Conservation (phyloP, 2,888 invertebrate species). For the Acleris cristana region DNA sequence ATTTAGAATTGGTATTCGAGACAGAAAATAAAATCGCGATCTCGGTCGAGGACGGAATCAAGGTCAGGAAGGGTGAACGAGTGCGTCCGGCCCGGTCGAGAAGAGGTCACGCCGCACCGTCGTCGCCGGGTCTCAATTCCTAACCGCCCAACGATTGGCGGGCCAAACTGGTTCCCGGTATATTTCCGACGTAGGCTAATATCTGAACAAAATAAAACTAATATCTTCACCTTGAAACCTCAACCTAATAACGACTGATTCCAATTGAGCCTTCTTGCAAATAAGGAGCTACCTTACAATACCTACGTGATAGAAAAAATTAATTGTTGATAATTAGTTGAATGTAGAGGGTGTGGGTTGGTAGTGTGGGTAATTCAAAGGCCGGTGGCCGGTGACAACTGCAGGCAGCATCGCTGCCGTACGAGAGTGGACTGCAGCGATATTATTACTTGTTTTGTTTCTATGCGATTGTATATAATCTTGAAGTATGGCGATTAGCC, state of each 20-base stretch:
- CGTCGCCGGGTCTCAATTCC: conserved; percentile 63
- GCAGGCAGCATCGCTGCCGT: too few relatives aligned
- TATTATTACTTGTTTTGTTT: too few relatives aligned
- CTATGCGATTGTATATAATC: too few relatives aligned
- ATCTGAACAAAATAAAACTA: conserved; percentile 40
- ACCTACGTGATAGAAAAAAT: too few relatives aligned
- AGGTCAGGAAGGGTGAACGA: conserved; percentile 67
- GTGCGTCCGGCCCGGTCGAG: conserved; percentile 70
- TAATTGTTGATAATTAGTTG: too few relatives aligned
- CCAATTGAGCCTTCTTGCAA: background rate
- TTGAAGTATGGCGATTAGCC: too few relatives aligned
- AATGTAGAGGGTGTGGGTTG: too few relatives aligned
- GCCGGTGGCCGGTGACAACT: too few relatives aligned
- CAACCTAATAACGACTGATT: background rate
- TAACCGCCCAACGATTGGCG: conserved; percentile 50
- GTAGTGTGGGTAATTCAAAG: too few relatives aligned
- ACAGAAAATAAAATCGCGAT: conserved; percentile 24
- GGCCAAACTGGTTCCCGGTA: conserved; percentile 62
- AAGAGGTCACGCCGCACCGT: conserved; percentile 60
- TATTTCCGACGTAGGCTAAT: conserved; percentile 56
- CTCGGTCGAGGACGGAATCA: conserved; percentile 61
- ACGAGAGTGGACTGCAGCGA: too few relatives aligned
- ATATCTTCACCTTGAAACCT: background rate
- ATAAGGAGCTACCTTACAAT: too few relatives aligned
- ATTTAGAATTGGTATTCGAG: conserved; percentile 13